Evolutionary conservation across 2,113 vertebrate genomes (phyloP), one percentile per base, ranked within the genome.

Genomic region (Ginglymostoma cirratum): DNA sequence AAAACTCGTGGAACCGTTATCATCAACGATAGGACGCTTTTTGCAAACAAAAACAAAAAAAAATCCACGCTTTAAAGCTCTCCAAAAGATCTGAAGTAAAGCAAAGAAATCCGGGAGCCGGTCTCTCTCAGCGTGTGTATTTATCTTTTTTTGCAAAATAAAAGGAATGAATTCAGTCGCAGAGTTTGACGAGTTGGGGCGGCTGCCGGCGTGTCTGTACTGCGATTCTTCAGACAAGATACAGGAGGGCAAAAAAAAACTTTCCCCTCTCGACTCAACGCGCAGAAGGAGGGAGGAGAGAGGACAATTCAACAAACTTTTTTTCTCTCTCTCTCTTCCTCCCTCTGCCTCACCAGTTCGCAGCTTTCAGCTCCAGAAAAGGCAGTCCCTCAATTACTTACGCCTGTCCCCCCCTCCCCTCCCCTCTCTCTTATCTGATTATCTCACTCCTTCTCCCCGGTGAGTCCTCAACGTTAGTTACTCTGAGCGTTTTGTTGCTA

Each of bases 141-240:
- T 61, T 30, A 34, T 34, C 38, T 38, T 76, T 12, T 76, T 76
- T 72, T 61, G 55, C 55, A 8, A 12, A 72, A 34, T 10, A 42
- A 83, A 66, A 66, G 61, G 17, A 66, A 21, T 93, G 55, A 65
- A 66, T 93, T 66, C 61, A 93, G 55, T 90, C 52, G 27, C 87
- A 30, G 87, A 90, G 27, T 90, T 90, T 90, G 87, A 19, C 89
- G 89, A 93, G 89, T 93, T 93, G 34, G 61, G 89, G n/a, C 89
- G 61, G 34, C 61, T 38, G 89, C 19, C 5, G 89, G 89, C 61
- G 55, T 93, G 89, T 93, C 89, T 93, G 89, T n/a, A 61, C 61
- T 34, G 89, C 66, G 89, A 67, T n/a, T 67, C 89, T 6, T 93
- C 34, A 93, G 89, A 93, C 89, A 93, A 93, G 89, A 93, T 93